phyloP scores from a whole-genome alignment of 35 echinoderm and acorn worm genomes.

The Patiria miniata region DNA sequence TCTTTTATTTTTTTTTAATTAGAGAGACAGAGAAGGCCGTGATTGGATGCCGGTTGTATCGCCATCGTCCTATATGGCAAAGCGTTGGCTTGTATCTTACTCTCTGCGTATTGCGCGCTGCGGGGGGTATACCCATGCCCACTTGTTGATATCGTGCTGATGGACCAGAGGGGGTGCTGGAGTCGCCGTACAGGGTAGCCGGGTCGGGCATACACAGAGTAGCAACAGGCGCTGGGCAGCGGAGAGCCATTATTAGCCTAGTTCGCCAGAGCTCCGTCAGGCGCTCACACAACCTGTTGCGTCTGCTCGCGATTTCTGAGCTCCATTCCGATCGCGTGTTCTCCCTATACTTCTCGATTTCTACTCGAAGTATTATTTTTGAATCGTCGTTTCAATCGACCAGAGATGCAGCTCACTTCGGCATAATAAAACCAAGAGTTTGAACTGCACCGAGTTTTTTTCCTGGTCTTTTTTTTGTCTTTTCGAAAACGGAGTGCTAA shows the following conservation, averaged over 20 bases:
- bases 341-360: no score
- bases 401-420: no score
- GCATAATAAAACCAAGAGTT: no score
- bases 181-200: background rate
- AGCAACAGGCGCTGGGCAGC: no score
- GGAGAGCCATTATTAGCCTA: no score
- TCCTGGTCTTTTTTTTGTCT: background rate
- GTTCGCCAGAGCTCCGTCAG: no score
- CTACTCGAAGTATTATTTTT: no score
- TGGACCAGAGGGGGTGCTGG: conserved; percentile 10
- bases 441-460: no score
- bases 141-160: conserved; percentile 4
- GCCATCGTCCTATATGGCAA: background rate
- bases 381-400: no score
- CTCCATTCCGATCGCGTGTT: no score
- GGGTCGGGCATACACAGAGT: background rate
- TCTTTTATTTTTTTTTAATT: conserved; percentile 17
- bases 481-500: background rate
- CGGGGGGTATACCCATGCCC: background rate
- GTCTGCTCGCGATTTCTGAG: no score
- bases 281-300: no score
- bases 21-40: background rate
- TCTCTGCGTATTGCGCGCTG: background rate
- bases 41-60: conserved; percentile 25
- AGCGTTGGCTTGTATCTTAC: background rate